Evolutionary conservation across 2,113 vertebrate species (phyloP).

Genomic region (Sylvia atricapilla): DNA sequence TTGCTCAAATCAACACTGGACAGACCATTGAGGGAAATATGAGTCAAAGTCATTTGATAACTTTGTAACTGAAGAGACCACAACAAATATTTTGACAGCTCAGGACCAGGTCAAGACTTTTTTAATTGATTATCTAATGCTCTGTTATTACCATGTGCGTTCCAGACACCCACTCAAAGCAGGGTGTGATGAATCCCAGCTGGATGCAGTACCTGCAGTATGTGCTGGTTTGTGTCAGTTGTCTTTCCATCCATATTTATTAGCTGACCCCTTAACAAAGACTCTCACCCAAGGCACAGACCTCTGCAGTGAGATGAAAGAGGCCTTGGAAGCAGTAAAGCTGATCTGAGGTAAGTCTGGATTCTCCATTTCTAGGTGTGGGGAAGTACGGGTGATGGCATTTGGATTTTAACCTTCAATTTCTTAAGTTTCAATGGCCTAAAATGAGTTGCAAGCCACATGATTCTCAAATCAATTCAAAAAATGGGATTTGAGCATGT

Average conservation of each 20-base stretch:
- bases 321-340: not conserved
- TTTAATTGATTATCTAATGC: not conserved
- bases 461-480: not conserved
- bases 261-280: not conserved
- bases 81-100: not conserved
- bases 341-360: not conserved
- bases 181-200: not conserved
- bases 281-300: not conserved
- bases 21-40: not conserved
- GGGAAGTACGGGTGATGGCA: not conserved
- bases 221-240: not conserved
- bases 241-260: not conserved
- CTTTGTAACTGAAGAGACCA: accelerated
- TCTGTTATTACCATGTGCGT: not conserved
- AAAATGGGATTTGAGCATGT: not conserved
- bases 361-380: not conserved
- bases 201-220: not conserved
- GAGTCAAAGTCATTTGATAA: not conserved
- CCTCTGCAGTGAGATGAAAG: not conserved
- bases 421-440: not conserved
- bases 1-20: not conserved
- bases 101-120: not conserved
- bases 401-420: not conserved
- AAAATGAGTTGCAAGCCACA: not conserved
- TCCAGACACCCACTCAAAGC: not conserved